phyloP scores from a whole-genome alignment of 37 sponge, comb jelly and placozoan species.

The Halisarca cf. caerulea region DNA sequence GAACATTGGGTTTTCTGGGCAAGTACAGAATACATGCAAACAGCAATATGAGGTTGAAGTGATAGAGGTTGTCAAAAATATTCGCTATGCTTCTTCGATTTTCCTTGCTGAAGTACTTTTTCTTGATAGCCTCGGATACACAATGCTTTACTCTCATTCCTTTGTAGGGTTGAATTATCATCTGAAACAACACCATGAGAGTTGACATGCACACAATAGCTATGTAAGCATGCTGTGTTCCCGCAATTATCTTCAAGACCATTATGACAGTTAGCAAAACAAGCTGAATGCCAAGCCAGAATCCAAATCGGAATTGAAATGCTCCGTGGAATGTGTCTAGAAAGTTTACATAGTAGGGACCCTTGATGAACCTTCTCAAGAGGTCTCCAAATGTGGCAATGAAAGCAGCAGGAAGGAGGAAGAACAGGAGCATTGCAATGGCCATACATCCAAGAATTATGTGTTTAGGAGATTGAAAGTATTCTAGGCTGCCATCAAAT shows the following conservation, averaged over 20 bases:
- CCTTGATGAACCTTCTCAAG: constrained; percentile 9
- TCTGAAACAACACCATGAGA: neutral
- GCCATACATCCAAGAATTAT: constrained; percentile 14
- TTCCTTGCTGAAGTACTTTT: neutral
- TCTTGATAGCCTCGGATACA: neutral
- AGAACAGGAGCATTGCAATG: neutral
- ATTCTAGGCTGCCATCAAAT: constrained; percentile 23
- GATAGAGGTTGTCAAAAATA: neutral
- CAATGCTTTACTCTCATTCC: neutral
- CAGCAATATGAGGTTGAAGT: neutral
- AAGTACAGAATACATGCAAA: neutral
- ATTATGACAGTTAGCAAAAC: neutral
- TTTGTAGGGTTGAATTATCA: neutral
- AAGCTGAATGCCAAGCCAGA: constrained; percentile 13
- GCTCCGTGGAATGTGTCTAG: constrained; percentile 10
- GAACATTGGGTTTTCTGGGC: too few relatives aligned
- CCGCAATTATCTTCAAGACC: neutral
- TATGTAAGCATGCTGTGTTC: neutral
- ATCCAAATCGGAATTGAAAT: constrained; percentile 19
- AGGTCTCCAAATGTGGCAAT: constrained; percentile 15
- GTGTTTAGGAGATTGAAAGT: constrained; percentile 22
- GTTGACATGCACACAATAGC: neutral
- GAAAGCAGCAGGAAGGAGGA: constrained; percentile 28
- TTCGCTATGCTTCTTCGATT: neutral
- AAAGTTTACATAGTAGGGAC: constrained; percentile 10